Conservation (phyloP, 2,888 invertebrate genomes). For the Zygaena filipendulae region DNA sequence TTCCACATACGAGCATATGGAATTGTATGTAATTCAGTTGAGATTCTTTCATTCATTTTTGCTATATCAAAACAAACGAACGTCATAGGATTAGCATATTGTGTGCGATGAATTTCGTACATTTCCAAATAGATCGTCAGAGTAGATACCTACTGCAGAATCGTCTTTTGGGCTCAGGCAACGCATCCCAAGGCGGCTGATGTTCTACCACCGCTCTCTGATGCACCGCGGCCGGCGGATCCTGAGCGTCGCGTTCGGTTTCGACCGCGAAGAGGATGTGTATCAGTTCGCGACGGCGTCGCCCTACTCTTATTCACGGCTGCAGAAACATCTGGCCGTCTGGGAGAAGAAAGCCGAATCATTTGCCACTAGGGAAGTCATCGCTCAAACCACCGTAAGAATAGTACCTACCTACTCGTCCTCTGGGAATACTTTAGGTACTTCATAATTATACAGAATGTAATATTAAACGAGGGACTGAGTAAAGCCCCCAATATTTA, state of each 20-base stretch:
- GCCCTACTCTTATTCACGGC: conserved; percentile 94
- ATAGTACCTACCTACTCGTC: no score
- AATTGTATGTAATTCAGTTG: no score
- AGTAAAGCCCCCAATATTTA: no score
- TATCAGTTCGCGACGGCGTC: conserved; percentile 95
- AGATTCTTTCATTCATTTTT: no score
- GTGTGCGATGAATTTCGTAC: no score
- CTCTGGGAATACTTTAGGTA: background rate
- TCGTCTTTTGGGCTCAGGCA: conserved; percentile 72
- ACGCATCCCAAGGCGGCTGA: conserved; percentile 80
- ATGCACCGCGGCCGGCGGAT: conserved; percentile 92
- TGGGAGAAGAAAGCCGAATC: conserved; percentile 73
- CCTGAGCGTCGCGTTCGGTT: conserved; percentile 92
- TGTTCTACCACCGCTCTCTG: conserved; percentile 92
- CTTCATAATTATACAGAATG: no score
- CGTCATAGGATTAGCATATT: no score
- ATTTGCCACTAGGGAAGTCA: conserved; percentile 75
- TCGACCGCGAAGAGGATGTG: conserved; percentile 94
- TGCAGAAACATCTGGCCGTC: conserved; percentile 84
- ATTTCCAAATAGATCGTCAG: no score
- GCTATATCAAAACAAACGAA: no score
- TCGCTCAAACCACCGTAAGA: conserved; percentile 74
- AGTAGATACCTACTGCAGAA: background rate
- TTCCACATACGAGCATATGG: no score
- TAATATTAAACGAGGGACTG: no score